A percentile compares a stretch with the other conserved stretches of the same genome.
These are phyloP conservation scores for Dicrostonyx torquatus DNA, from an alignment of 2,797 vertebrate species.

Conservation along the genomic window DNA sequence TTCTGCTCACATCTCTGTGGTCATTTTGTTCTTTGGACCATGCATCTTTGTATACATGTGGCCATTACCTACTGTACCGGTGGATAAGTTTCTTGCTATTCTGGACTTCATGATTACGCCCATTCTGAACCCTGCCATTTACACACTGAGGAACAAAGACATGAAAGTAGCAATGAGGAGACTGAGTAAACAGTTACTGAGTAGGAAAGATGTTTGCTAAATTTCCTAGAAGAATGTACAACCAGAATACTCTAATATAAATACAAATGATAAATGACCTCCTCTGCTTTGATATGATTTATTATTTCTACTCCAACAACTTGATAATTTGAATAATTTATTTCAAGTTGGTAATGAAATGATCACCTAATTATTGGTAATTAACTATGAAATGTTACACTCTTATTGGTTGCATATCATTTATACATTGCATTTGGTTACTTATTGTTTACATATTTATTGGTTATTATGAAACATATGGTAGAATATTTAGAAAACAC, in stretches of 20 bases:
- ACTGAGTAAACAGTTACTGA: not conserved
- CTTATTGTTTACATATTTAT: not conserved
- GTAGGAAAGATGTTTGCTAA: conserved; percentile 6
- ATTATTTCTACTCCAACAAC: not conserved
- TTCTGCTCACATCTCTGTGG: conserved; percentile 56
- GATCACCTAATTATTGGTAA: not conserved
- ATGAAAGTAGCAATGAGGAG: conserved; percentile 56
- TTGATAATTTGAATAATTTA: not conserved
- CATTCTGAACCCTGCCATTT: conserved; percentile 66
- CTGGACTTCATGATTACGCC: conserved; percentile 65
- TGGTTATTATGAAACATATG: not conserved
- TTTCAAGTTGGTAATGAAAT: not conserved
- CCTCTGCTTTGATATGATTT: not conserved
- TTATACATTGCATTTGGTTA: not conserved
- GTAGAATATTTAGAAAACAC: not conserved
- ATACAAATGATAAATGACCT: not conserved
- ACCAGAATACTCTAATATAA: not conserved
- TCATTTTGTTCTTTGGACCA: conserved; percentile 65
- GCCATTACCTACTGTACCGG: conserved; percentile 46
- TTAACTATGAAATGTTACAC: not conserved
- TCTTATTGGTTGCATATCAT: not conserved
- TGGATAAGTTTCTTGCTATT: conserved; percentile 66
- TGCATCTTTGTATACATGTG: conserved; percentile 64
- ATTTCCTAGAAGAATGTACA: accelerated
- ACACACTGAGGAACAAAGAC: conserved; percentile 63